A percentile compares a stretch with the other conserved stretches of the same genome.
Evolutionary conservation across 2,797 vertebrate species (phyloP).

Genomic region (Hirundo rustica): DNA sequence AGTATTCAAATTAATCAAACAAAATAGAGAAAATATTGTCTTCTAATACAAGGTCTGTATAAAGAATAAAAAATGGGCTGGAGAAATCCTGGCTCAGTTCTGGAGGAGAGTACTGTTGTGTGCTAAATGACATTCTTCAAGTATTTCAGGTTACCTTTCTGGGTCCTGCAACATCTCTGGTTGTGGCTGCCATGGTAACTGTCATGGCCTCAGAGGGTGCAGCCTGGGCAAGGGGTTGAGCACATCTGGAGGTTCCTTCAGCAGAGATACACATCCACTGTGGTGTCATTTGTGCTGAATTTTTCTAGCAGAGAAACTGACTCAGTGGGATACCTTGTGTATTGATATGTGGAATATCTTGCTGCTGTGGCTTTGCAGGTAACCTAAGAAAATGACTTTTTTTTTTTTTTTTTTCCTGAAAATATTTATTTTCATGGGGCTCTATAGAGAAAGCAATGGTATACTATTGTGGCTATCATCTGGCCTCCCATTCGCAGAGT

Average conservation of each 20-base stretch:
- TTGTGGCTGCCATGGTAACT: background rate
- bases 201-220: background rate
- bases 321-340: background rate
- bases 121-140: background rate
- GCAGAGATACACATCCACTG: accelerated
- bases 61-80: background rate
- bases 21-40: background rate
- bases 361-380: background rate
- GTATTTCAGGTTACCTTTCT: background rate
- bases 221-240: background rate
- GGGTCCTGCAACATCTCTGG: background rate
- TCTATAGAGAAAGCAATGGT: background rate
- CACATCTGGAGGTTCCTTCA: background rate
- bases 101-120: background rate
- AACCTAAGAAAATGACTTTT: background rate
- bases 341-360: background rate
- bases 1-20: background rate
- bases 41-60: background rate
- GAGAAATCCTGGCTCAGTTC: background rate
- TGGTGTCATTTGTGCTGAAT: background rate
- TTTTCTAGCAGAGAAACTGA: background rate
- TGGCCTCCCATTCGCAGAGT: background rate
- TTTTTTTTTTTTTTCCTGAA: background rate
- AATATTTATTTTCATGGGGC: background rate
- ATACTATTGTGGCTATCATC: background rate